Conservation (phyloP, 1,140 invertebrate species). For the Drepana arcuata region DNA sequence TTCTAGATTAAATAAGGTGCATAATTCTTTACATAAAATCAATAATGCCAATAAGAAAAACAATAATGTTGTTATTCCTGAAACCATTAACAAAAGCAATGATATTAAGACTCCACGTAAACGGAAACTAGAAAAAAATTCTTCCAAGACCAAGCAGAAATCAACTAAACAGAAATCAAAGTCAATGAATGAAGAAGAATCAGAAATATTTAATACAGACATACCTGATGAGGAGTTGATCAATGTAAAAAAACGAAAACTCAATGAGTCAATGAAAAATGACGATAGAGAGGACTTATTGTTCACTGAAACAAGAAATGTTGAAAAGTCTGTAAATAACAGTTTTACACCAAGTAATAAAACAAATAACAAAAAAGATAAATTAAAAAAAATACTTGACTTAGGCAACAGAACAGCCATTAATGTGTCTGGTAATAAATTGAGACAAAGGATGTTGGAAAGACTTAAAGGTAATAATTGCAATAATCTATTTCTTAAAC, state of each 20-base stretch:
- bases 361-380: constrained; percentile 24
- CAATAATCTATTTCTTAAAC: too few species aligned
- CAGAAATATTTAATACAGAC: constrained; percentile 23
- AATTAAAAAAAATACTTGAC: constrained; percentile 25
- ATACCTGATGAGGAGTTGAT: constrained; percentile 37
- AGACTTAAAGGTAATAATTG: constrained; percentile 50
- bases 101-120: too few species aligned
- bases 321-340: constrained; percentile 6
- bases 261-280: constrained; percentile 29
- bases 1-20: too few species aligned
- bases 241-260: constrained; percentile 37
- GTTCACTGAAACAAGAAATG: constrained; percentile 17
- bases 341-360: neutral
- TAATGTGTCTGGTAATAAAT: constrained; percentile 28
- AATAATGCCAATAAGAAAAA: constrained; percentile 4
- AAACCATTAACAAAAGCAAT: too few species aligned
- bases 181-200: constrained; percentile 4
- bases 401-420: constrained; percentile 31
- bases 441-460: constrained; percentile 62
- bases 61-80: constrained; percentile 3
- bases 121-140: constrained; percentile 1
- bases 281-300: constrained; percentile 34
- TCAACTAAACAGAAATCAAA: constrained; percentile 5
- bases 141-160: constrained; percentile 7
- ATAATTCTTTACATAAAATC: too few species aligned